These are phyloP conservation scores for Lymantria dispar DNA, from an alignment of 2,888 invertebrate genomes.

Conservation along the genomic window DNA sequence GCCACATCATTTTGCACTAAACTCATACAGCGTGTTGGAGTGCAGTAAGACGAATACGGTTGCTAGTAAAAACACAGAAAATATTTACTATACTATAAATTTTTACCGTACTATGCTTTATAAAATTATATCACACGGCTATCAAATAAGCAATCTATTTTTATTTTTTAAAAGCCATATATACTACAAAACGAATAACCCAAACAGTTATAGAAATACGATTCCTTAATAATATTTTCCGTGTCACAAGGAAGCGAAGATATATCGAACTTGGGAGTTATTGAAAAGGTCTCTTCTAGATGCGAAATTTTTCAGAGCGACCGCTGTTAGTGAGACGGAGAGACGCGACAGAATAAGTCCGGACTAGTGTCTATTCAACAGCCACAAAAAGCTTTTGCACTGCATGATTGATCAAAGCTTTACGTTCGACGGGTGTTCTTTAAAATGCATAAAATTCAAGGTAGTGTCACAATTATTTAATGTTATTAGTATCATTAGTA, in stretches of 20 bases:
- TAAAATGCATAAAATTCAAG: conserved; percentile 49
- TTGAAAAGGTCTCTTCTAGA: conserved; percentile 62
- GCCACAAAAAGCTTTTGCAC: conserved; percentile 71
- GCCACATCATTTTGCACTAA: no score
- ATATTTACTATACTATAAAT: no score
- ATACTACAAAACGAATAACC: conserved; percentile 6
- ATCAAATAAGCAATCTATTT: no score
- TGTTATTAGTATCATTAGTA: no score
- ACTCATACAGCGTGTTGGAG: no score
- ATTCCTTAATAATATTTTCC: conserved; percentile 44
- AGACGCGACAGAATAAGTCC: conserved; percentile 65
- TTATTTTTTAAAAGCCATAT: no score
- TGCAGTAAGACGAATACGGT: no score
- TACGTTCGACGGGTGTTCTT: conserved; percentile 55
- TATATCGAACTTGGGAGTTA: conserved; percentile 51
- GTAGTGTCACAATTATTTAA: conserved; percentile 9
- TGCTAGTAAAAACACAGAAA: no score
- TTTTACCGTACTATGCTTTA: no score
- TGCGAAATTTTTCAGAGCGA: conserved; percentile 62
- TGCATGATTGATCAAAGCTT: conserved; percentile 78
- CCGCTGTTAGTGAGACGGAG: conserved; percentile 54
- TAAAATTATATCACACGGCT: no score
- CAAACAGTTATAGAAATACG: conserved; percentile 24
- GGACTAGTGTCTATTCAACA: conserved; percentile 62
- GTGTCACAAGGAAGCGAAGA: conserved; percentile 34